phyloP scores from a whole-genome alignment of 2,888 invertebrate genomes.

The Cantharis nigra region DNA sequence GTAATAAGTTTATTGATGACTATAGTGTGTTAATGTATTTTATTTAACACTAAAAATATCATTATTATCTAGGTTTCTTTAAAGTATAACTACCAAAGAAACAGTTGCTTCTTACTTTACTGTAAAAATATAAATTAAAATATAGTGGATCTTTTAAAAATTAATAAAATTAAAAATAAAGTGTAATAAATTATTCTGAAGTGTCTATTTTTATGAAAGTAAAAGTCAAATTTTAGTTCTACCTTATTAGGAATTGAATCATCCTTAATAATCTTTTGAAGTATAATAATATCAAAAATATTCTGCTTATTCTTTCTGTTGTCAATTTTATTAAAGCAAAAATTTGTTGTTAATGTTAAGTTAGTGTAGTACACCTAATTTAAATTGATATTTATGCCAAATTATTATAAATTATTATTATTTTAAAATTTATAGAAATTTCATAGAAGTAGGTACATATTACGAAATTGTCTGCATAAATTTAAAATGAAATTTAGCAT shows the following conservation, averaged over 20 bases:
- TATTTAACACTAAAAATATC: background rate
- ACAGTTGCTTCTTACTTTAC: background rate
- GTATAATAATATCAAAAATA: background rate
- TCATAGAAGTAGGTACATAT: background rate
- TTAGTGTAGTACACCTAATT: background rate
- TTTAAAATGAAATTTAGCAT: background rate
- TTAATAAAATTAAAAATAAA: too few species aligned
- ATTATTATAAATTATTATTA: background rate
- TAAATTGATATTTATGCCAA: background rate
- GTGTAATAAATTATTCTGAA: too few species aligned
- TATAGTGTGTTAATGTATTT: background rate
- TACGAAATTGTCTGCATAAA: background rate
- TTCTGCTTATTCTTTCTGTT: background rate
- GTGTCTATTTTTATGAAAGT: too few species aligned
- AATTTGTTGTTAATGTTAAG: background rate
- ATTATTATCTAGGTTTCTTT: background rate
- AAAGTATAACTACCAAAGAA: background rate
- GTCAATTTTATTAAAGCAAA: background rate
- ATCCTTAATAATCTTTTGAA: background rate
- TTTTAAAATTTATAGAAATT: background rate
- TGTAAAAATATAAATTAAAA: too few species aligned
- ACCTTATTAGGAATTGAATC: background rate
- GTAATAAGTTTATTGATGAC: slow-evolving; percentile 1
- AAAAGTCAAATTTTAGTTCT: background rate
- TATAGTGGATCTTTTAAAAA: too few species aligned